Evolutionary conservation across 2,888 invertebrate species (phyloP), one percentile per base, ranked within the genome.

Genomic region (Spicauda simplicius): DNA sequence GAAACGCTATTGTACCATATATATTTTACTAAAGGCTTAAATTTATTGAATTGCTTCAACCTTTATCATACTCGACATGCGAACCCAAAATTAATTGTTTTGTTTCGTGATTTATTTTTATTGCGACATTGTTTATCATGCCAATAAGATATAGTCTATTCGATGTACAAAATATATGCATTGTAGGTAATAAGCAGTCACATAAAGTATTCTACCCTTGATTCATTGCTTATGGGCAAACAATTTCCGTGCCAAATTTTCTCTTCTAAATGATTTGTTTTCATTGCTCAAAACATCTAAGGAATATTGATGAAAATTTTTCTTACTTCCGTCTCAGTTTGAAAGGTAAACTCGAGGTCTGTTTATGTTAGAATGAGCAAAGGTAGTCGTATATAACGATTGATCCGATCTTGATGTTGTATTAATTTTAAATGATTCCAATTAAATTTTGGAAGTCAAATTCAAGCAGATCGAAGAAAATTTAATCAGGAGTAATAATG

Each of bases 271-370:
- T 55, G 20, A 61, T 66, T 66, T 66, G 55, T 61, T 66, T 55
- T 66, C 37, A 60, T 66, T 61, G 55, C 55, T 55, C 66, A 55
- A 66, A 55, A 66, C 60, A 61, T 61, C 55, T 66, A 20, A 37
- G 50, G 66, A 61, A 66, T 66, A 61, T 55, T 66, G 66, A 56
- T 73, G 60, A 65, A 68, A 25, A 25, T 62, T 56, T 66, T 55
- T 37, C 30, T 12, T 65, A 19, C 54, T 59, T 59, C 30, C 65
- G 53, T 54, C 14, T 52, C 6, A 12, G 8, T 56, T 64, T 14
- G 48, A 33, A 30, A 11, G n/a, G 33, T 45, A 18, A 52, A 56
- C 6, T 16, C 0, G 18, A 30, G 50, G 2, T 63, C 25, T 18
- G 11, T 60, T 54, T 52, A 33, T 10, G 10, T 33, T 33, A 10